These are phyloP conservation scores for Pteronura brasiliensis DNA, from an alignment of 2,113 vertebrate species.

Conservation along the genomic window DNA sequence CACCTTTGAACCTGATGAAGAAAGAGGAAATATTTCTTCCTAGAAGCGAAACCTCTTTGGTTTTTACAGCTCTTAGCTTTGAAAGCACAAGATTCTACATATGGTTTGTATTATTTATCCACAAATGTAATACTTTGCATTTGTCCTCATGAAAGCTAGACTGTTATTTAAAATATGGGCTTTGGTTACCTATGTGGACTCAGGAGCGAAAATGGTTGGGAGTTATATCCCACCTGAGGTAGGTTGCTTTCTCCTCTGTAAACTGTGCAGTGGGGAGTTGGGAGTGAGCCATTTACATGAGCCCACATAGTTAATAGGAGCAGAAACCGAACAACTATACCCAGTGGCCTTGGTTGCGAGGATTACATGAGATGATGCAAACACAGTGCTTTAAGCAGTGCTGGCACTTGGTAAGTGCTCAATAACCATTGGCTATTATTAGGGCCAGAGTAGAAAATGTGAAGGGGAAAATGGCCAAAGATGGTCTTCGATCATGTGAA, in stretches of 20 bases:
- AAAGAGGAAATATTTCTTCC: not conserved
- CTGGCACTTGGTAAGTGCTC: not conserved
- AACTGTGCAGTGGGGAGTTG: not conserved
- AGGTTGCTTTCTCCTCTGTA: not conserved
- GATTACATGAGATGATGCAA: not conserved
- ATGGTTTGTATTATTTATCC: not conserved
- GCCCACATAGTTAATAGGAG: not conserved
- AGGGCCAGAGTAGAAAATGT: not conserved
- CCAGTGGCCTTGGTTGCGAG: not conserved
- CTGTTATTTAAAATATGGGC: not conserved
- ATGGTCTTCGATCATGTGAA: not conserved
- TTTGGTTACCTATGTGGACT: not conserved
- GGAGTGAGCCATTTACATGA: not conserved
- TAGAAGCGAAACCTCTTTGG: not conserved
- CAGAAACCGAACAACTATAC: not conserved
- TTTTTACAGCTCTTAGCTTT: not conserved
- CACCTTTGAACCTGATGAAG: not conserved
- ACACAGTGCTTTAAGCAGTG: not conserved
- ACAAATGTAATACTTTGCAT: not conserved
- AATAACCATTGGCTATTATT: not conserved
- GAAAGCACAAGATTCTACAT: not conserved
- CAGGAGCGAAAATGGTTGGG: not conserved
- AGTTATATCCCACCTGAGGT: not conserved
- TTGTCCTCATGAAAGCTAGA: not conserved
- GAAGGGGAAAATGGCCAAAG: not conserved